Percentiles rank a stretch among this genome's conserved stretches.
These are phyloP conservation scores for Drosophila melanica DNA, from an alignment of 1,140 invertebrate genomes.

Conservation along the genomic window DNA sequence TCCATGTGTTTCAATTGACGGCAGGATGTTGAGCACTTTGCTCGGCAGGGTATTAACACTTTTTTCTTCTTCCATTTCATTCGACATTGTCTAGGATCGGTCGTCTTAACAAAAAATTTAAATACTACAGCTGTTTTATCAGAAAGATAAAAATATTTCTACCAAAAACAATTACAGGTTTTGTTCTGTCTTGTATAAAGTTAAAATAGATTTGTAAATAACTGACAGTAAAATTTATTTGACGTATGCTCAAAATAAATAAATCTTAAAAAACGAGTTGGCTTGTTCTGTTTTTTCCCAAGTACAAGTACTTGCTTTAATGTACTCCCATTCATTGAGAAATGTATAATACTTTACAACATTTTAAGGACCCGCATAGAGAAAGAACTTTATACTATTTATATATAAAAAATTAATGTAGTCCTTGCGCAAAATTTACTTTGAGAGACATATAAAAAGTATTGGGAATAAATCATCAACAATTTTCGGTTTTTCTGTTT, in stretches of 20 bases:
- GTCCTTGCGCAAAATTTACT: too few species aligned
- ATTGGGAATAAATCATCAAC: too few species aligned
- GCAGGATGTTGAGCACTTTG: neutral
- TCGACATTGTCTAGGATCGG: conserved; percentile 9
- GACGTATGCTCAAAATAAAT: too few species aligned
- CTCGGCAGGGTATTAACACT: neutral
- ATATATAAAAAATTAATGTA: too few species aligned
- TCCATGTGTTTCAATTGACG: neutral
- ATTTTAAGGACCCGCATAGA: too few species aligned
- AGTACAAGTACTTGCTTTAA: too few species aligned
- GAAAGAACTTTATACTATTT: too few species aligned
- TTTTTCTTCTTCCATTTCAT: neutral
- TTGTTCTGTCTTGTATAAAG: neutral
- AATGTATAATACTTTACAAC: too few species aligned
- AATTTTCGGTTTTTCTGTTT: too few species aligned
- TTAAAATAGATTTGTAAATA: neutral
- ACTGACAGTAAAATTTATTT: neutral
- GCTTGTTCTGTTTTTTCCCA: neutral
- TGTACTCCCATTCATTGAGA: too few species aligned
- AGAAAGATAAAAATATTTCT: conserved; percentile 4
- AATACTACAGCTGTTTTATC: neutral
- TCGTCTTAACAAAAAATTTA: conserved; percentile 8
- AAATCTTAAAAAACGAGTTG: neutral
- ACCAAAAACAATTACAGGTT: neutral
- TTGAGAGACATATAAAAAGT: too few species aligned